A percentile compares a stretch with the other conserved stretches of the same genome.
Conservation (phyloP, 2,113 vertebrate genomes). For the Eupsittula cactorum region DNA sequence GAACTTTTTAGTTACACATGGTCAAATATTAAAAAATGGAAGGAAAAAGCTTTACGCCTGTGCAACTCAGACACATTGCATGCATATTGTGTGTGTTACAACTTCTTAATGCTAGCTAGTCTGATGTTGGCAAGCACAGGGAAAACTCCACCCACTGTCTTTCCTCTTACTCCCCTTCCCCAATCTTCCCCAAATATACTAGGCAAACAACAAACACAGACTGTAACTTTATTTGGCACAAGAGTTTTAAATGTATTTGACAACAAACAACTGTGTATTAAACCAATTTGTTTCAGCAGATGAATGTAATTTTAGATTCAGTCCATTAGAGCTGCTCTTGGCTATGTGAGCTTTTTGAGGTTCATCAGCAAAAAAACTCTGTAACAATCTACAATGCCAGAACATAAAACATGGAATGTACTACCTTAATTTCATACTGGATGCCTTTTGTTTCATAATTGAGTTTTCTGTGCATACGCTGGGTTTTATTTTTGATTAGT, state of each 20-base stretch:
- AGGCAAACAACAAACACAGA: background rate
- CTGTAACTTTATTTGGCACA: conserved; percentile 46
- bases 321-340: conserved; percentile 54
- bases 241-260: conserved; percentile 47
- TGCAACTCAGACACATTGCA: conserved; percentile 3
- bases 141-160: background rate
- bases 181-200: background rate
- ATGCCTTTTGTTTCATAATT: conserved; percentile 66
- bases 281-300: conserved; percentile 57
- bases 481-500: conserved; percentile 65
- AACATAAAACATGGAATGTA: conserved; percentile 33
- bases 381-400: conserved; percentile 35
- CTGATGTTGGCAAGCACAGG: conserved; percentile 5
- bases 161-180: background rate
- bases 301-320: conserved; percentile 65
- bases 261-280: conserved; percentile 53
- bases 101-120: conserved; percentile 50
- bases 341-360: conserved; percentile 35
- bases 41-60: conserved; percentile 21
- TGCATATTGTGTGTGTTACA: conserved; percentile 55
- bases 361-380: conserved; percentile 31
- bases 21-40: conserved; percentile 48
- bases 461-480: conserved; percentile 35
- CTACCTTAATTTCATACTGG: conserved; percentile 59
- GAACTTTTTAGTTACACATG: conserved; percentile 12